Percentiles rank a stretch among this genome's conserved stretches.
These are phyloP conservation scores for Phalera bucephala DNA, from an alignment of 2,888 invertebrate species.

Conservation along the genomic window DNA sequence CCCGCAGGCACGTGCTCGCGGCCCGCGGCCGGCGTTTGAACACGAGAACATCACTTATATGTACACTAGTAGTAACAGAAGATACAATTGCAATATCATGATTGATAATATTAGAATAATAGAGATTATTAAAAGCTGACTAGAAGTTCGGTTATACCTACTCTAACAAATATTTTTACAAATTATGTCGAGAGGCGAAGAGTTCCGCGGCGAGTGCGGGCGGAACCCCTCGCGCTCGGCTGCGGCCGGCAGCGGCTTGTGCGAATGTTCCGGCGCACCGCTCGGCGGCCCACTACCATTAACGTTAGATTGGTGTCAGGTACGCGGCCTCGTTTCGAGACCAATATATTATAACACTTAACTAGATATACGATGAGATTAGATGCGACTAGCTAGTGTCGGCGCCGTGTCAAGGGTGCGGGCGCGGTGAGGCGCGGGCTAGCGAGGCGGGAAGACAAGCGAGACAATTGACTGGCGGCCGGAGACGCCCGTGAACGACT, in stretches of 20 bases:
- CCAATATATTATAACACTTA: constrained; percentile 52
- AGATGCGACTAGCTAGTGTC: constrained; percentile 68
- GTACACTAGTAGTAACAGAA: constrained; percentile 69
- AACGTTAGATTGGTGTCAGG: constrained; percentile 73
- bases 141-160: constrained; percentile 77
- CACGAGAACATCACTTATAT: constrained; percentile 64
- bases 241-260: constrained; percentile 31
- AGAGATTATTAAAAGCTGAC: constrained; percentile 81
- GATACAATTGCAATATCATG: constrained; percentile 63
- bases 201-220: constrained; percentile 19
- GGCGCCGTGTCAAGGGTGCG: constrained; percentile 47
- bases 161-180: constrained; percentile 67
- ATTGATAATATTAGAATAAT: constrained; percentile 67
- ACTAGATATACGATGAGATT: constrained; percentile 53
- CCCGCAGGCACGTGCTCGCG: constrained; percentile 19
- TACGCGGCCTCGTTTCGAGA: constrained; percentile 68
- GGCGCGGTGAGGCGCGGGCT: constrained; percentile 7
- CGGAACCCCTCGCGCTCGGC: constrained; percentile 7
- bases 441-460: constrained; percentile 48
- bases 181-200: constrained; percentile 29
- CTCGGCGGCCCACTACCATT: constrained; percentile 35
- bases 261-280: constrained; percentile 40
- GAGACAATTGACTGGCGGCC: constrained; percentile 69
- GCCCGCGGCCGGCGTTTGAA: constrained; percentile 44
- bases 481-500: constrained; percentile 47